These are phyloP conservation scores for Ptyas mucosa DNA, from an alignment of 2,113 vertebrate genomes.

Conservation along the genomic window DNA sequence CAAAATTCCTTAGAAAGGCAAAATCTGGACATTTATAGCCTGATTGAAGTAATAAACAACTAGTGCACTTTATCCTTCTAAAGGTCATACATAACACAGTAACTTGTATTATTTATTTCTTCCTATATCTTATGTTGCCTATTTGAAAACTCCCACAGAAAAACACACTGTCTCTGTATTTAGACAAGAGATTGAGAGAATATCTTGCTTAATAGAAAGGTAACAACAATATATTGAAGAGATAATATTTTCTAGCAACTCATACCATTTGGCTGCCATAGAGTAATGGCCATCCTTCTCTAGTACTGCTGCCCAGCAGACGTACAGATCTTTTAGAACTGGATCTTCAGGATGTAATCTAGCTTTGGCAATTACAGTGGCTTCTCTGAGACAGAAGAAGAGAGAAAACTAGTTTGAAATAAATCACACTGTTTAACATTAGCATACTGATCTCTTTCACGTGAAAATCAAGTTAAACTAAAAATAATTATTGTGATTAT, in stretches of 20 bases:
- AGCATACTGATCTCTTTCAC: neutral
- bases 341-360: slow-evolving; percentile 84
- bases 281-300: slow-evolving; percentile 93
- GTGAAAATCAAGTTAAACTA: neutral
- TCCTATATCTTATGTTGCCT: neutral
- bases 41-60: neutral
- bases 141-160: neutral
- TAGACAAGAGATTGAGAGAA: neutral
- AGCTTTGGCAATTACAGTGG: slow-evolving; percentile 87
- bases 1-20: neutral
- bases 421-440: neutral
- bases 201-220: neutral
- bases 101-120: neutral
- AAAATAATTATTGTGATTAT: neutral
- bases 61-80: neutral
- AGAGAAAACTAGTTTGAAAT: neutral
- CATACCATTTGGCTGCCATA: slow-evolving; percentile 91
- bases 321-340: slow-evolving; percentile 82
- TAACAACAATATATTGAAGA: neutral
- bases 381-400: slow-evolving; percentile 79
- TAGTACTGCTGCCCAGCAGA: slow-evolving; percentile 81
- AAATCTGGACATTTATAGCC: neutral
- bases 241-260: neutral
- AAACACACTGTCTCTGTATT: neutral
- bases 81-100: neutral